Evolutionary conservation across 2,797 vertebrate genomes (phyloP), one percentile per base, ranked within the genome.

Genomic region (Eulemur mongoz): DNA sequence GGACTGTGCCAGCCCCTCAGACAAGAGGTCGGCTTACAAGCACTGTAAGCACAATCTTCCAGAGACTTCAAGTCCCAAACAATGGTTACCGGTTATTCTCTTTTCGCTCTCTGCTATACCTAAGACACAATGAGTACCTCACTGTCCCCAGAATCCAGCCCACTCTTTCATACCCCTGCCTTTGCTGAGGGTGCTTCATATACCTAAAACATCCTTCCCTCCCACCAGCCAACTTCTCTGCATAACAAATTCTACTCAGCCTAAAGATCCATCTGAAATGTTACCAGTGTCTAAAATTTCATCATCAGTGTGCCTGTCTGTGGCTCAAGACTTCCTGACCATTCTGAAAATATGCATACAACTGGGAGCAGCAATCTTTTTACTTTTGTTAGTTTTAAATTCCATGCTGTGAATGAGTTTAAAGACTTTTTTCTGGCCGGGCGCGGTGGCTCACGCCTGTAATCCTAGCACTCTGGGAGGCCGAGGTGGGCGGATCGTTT

Each of bases 21-120:
- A 27, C 52, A 87, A 70, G 63, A 85, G 61, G 72, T 93, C 95
- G 88, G 45, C 35, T 91, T 32, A 48, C 80, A 82, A 82, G 89
- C 59, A 81, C 72, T 7, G 22, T 61, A 88, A 88, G 65, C 48
- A 48, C 40, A 59, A 88, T 85, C 67, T 93, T 69, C 38, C 67
- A 91, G 78, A 92, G 75, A 82, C 11, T 72, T 65, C 2, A 0
- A 27, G 3, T 52, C 35, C 63, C 54, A 57, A 22, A 22, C 18
- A 82, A 72, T 4, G 22, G 40, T 23, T 59, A 30, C 38, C 70
- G 45, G 75, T 13, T 79, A 40, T 43, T 22, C 2, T 70, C 40
- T 18, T 25, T 0, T 30, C 32, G 1, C 15, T 52, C 7, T 30
- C 50, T 23, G 18, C 4, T 75, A 1, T 22, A 38, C 17, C n/a